Evolutionary conservation across 2,888 invertebrate species (phyloP).

Genomic region (Leuctra nigra): DNA sequence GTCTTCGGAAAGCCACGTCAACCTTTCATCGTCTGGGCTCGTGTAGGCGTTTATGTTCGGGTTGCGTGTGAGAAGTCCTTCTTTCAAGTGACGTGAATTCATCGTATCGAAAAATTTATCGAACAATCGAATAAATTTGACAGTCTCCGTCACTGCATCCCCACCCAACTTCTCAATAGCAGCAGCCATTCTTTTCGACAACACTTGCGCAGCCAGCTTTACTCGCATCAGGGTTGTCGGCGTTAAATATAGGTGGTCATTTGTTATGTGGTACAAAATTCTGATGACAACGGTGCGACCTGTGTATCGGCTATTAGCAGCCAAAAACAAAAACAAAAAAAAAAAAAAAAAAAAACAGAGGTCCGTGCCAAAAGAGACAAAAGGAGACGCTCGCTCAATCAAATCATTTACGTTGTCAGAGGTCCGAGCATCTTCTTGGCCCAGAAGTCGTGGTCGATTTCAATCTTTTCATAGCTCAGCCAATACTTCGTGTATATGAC

Average conservation of each 20-base stretch:
- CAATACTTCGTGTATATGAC: too few species aligned
- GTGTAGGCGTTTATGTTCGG: conserved; percentile 4
- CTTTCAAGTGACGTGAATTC: conserved; percentile 3
- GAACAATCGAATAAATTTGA: conserved; percentile 11
- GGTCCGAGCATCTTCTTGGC: too few species aligned
- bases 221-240: conserved; percentile 5
- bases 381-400: too few species aligned
- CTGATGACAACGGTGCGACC: too few species aligned
- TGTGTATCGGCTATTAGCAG: too few species aligned
- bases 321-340: too few species aligned
- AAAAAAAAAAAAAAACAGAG: too few species aligned
- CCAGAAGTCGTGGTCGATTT: too few species aligned
- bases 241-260: conserved; percentile 8
- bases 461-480: too few species aligned
- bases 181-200: conserved; percentile 4
- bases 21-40: conserved; percentile 5
- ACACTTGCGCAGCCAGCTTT: too few species aligned
- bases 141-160: conserved; percentile 1
- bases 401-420: too few species aligned
- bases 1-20: conserved; percentile 2
- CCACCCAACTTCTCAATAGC: conserved; percentile 1
- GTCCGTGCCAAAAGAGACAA: too few species aligned
- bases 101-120: conserved; percentile 4
- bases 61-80: conserved; percentile 2
- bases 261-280: not conserved